Percentiles rank a stretch among this genome's conserved stretches.
Evolutionary conservation across 2,113 vertebrate species (phyloP).

Genomic region (Gnathonemus echidnorhynchus): DNA sequence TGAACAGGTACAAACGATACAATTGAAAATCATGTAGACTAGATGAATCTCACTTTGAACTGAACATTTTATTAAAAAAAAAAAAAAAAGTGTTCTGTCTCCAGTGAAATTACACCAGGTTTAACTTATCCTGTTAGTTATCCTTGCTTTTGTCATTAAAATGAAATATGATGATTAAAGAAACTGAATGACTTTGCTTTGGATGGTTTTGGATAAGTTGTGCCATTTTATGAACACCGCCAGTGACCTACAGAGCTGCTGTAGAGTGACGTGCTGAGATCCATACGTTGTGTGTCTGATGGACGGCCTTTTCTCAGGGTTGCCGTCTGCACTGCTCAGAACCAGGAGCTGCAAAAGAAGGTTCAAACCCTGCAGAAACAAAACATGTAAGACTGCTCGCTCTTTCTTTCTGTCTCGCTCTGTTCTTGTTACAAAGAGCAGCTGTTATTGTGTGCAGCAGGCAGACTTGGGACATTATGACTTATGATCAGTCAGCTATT

Average conservation of each 20-base stretch:
- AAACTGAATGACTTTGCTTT: background rate
- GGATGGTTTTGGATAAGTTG: background rate
- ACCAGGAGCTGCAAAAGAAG: conserved; percentile 77
- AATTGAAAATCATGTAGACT: background rate
- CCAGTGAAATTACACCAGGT: background rate
- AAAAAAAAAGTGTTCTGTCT: background rate
- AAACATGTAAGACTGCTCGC: conserved; percentile 67
- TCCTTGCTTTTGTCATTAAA: background rate
- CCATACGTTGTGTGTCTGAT: background rate
- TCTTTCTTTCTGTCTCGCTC: background rate
- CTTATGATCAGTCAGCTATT: background rate
- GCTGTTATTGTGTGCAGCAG: background rate
- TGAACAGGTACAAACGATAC: background rate
- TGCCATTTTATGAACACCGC: background rate
- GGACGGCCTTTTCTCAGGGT: conserved; percentile 55
- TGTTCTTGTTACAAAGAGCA: background rate
- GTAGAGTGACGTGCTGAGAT: background rate
- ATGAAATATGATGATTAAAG: background rate
- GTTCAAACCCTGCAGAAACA: conserved; percentile 76
- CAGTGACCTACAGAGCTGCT: background rate
- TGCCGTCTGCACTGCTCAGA: conserved; percentile 73
- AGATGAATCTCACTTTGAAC: background rate
- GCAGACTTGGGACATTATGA: background rate
- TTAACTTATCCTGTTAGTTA: background rate
- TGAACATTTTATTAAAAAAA: background rate